Conservation (phyloP, 2,888 invertebrate species). For the Caradrina clavipalpis region DNA sequence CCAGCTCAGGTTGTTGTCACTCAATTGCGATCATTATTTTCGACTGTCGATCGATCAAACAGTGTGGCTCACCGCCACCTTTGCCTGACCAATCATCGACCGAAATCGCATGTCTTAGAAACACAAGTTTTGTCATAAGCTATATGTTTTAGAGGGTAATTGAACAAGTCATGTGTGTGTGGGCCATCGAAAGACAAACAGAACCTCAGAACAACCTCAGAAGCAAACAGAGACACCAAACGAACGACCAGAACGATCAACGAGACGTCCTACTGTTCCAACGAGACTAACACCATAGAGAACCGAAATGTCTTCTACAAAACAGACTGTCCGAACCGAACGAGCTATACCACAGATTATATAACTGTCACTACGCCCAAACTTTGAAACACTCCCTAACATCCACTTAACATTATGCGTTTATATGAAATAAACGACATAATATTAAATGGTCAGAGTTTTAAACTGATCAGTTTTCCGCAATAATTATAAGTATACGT, state of each 20-base stretch:
- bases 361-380: too few relatives aligned
- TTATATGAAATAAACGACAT: slow-evolving; percentile 12
- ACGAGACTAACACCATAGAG: not conserved
- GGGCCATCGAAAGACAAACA: not conserved
- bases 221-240: slow-evolving; percentile 6
- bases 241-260: slow-evolving; percentile 11
- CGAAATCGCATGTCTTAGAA: not conserved
- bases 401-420: slow-evolving; percentile 4
- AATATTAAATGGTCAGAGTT: slow-evolving; percentile 4
- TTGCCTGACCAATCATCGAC: not conserved
- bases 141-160: not conserved
- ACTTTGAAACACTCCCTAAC: not conserved
- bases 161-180: not conserved
- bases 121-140: not conserved
- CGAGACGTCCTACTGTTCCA: slow-evolving; percentile 40
- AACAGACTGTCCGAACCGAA: slow-evolving; percentile 13
- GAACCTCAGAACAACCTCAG: not conserved
- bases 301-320: not conserved
- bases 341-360: not conserved
- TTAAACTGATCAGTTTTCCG: slow-evolving; percentile 34
- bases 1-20: not conserved
- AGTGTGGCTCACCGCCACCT: not conserved
- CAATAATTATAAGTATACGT: slow-evolving; percentile 14
- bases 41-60: not conserved
- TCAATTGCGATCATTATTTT: not conserved